Evolutionary conservation across 1,140 invertebrate genomes (phyloP).

Genomic region (Centruroides sculpturatus): DNA sequence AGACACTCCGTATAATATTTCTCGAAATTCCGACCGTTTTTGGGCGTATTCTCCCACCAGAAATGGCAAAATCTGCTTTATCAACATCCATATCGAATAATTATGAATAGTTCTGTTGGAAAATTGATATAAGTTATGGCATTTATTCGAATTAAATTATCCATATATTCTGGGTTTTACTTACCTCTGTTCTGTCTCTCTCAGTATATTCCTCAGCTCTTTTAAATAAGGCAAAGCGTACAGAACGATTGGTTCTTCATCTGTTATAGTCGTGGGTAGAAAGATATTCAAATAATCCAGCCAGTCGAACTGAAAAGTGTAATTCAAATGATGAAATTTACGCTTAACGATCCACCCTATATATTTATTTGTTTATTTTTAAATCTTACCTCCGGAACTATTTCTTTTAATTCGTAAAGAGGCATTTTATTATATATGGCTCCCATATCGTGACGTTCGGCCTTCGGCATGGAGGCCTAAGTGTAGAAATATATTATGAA

Average conservation of each 20-base stretch:
- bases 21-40: slow-evolving; percentile 57
- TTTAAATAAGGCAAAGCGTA: slow-evolving; percentile 64
- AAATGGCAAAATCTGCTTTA: slow-evolving; percentile 61
- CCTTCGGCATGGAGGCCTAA: slow-evolving; percentile 57
- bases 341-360: too few species aligned
- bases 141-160: background rate
- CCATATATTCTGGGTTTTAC: background rate
- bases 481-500: too few species aligned
- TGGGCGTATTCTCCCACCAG: slow-evolving; percentile 67
- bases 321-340: background rate
- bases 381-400: slow-evolving; percentile 38
- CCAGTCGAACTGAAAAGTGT: slow-evolving; percentile 48
- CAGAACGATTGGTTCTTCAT: slow-evolving; percentile 55
- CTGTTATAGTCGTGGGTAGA: slow-evolving; percentile 43
- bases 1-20: slow-evolving; percentile 60
- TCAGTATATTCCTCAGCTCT: slow-evolving; percentile 56
- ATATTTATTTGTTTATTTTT: too few species aligned
- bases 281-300: slow-evolving; percentile 53
- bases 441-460: slow-evolving; percentile 65
- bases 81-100: slow-evolving; percentile 65
- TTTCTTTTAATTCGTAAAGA: slow-evolving; percentile 45
- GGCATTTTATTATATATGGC: slow-evolving; percentile 58
- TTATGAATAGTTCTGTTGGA: slow-evolving; percentile 55
- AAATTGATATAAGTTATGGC: background rate
- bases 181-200: slow-evolving; percentile 49